Conservation (phyloP, 2,888 invertebrate species). For the Tachina grossa region DNA sequence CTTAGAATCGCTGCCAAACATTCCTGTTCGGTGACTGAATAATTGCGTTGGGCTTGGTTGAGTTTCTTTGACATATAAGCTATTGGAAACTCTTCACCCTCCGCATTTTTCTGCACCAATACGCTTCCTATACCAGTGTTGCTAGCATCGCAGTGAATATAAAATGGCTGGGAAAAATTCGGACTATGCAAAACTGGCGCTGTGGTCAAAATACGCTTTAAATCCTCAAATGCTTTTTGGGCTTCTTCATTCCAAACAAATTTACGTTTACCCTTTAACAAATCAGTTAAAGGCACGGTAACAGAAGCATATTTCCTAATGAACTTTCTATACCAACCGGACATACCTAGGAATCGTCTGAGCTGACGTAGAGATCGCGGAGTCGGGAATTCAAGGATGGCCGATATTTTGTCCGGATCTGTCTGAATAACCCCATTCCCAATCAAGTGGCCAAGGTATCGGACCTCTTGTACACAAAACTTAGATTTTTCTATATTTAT, state of each 20-base stretch:
- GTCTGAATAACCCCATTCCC: not conserved
- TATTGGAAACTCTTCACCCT: conserved; percentile 38
- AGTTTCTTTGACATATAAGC: conserved; percentile 12
- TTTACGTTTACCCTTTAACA: conserved; percentile 42
- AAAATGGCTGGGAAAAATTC: not conserved
- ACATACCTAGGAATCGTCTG: conserved; percentile 51
- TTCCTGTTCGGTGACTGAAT: conserved; percentile 8
- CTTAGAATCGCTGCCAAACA: conserved; percentile 6
- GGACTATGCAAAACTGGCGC: conserved; percentile 1
- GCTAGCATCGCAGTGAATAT: conserved; percentile 1
- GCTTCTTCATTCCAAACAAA: conserved; percentile 43
- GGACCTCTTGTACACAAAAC: conserved; percentile 32
- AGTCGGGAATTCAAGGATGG: conserved; percentile 39
- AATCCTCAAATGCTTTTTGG: not conserved
- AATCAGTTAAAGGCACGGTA: conserved; percentile 54
- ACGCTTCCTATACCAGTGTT: not conserved
- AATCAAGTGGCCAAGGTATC: conserved; percentile 3
- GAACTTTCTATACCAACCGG: conserved; percentile 11
- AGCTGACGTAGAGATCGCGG: conserved; percentile 51
- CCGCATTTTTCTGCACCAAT: conserved; percentile 33
- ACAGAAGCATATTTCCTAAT: conserved; percentile 29
- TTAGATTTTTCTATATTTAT: conserved; percentile 43
- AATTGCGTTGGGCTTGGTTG: conserved; percentile 28
- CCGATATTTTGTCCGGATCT: not conserved
- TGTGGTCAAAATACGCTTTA: conserved; percentile 6